Evolutionary conservation across 2,113 vertebrate genomes (phyloP), one percentile per base, ranked within the genome.

Genomic region (Chloropsis hardwickii): DNA sequence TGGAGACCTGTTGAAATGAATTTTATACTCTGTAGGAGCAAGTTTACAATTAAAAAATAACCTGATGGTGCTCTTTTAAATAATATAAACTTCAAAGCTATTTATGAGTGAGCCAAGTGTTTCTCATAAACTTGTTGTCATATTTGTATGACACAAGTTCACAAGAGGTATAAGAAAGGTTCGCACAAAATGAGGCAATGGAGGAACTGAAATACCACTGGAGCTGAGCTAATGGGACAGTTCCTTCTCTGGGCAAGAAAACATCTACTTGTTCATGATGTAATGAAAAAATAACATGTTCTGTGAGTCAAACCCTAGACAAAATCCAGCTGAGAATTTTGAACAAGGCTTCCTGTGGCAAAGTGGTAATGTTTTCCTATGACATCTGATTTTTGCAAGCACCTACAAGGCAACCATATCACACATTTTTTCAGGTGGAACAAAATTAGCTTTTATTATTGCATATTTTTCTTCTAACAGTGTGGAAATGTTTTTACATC

Each of bases 201-300:
- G 42, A 48, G 79, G 50, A 12, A 54, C 83, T 51, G 64, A 88
- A 92, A 88, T 81, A 81, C 31, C 86, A 61, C 44, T 64, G 64
- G 35, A 81, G 42, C 60, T 93, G 92, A 80, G 64, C 56, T 78
- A 69, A 86, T 62, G 67, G 15, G 24, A 27, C 50, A 42, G 10
- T 45, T 94, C 62, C 54, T 80, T 92, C n/a, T 88, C 57, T 80
- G 70, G 57, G 58, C 76, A 90, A 54, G 73, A 83, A 83, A 91
- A 37, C 0, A 0, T 62, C 39, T 54, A 40, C 20, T 88, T 61
- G 18, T 39, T 64, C 33, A 40, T 84, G 86, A 76, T 39, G 60
- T 40, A 78, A 95, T 94, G 47, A 78, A 77, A 90, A 90, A 64
- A 81, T 48, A 91, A 62, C 19, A 81, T 57, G 58, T 51, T 83